Evolutionary conservation across 2,888 invertebrate species (phyloP).

Genomic region (Melinaea marsaeus): DNA sequence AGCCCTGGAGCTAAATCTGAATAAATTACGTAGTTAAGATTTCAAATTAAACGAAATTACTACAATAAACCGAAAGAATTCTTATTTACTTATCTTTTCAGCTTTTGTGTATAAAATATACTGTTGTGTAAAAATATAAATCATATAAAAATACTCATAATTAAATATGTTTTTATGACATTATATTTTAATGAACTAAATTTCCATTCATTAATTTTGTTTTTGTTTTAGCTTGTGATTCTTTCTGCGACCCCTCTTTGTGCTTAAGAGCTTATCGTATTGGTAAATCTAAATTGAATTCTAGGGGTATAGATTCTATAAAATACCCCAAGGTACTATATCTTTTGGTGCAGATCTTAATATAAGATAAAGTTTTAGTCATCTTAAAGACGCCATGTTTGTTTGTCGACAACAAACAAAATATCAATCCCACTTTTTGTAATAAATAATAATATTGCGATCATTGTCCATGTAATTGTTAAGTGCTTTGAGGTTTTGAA

Average conservation of each 20-base stretch:
- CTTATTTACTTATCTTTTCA: background rate
- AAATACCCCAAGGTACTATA: conserved; percentile 44
- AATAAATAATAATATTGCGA: no score
- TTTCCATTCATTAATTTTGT: conserved; percentile 6
- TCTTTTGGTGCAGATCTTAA: conserved; percentile 34
- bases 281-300: conserved; percentile 73
- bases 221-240: conserved; percentile 18
- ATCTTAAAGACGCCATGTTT: conserved; percentile 12
- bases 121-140: no score
- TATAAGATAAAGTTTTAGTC: conserved; percentile 33
- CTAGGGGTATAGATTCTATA: conserved; percentile 62
- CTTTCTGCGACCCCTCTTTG: conserved; percentile 21
- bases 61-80: background rate
- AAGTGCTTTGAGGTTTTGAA: no score
- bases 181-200: background rate
- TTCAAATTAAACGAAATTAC: conserved; percentile 1
- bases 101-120: no score
- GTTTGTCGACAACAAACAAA: background rate
- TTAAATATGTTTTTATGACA: no score
- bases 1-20: conserved; percentile 14
- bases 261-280: conserved; percentile 51
- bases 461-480: no score
- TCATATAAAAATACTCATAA: no score
- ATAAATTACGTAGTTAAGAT: conserved; percentile 14
- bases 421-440: background rate